Base-by-base conservation (phyloP, 2,113 vertebrate species). In the Phylloscopus trochiloides region DNA sequence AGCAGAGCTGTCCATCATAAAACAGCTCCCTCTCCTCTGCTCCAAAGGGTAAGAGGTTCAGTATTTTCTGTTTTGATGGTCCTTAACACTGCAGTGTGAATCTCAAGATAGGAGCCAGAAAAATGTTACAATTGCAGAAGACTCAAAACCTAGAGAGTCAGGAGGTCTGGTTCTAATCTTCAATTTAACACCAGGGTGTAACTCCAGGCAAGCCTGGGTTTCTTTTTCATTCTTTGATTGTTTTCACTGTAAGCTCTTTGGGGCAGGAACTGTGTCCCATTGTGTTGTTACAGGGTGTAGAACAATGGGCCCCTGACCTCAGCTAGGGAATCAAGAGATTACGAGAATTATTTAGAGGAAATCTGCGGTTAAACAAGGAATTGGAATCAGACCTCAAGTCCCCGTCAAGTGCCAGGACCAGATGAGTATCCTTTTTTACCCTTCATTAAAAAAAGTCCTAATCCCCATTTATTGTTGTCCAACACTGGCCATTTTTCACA, bases 221-320 rank as follows among this genome's bases (percentile, higher is more conserved):
- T 92, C 95, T 96, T 95, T 91, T 96, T 97, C 93, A 92, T 96
- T 92, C 96, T 97, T 97, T 95, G 96, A 96, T 96, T 96, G 94
- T 97, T 96, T 97, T 95, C 94, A 96, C 93, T 96, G 96, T 92
- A 89, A 91, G 95, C 95, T 97, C 94, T 96, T 96, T 95, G 96
- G 95, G 94, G 93, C 92, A 96, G 94, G 95, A 96, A 97, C 95
- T 96, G 96, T 95, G 94, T 96, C 96, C 94, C 93, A 96, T 95
- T 97, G 94, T 97, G 95, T 95, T 96, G 92, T 95, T 96, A 96
- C 91, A 97, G 94, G 91, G 96, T 96, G 95, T 96, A 95, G 95
- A 97, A 97, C 95, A 97, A 97, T 96, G 86, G 96, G 95, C 89
- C 93, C 93, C 96, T 95, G 96, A 96, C 95, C 96, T 97, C 95